Conservation (phyloP, 2,113 vertebrate genomes). For the Lycaon pictus region DNA sequence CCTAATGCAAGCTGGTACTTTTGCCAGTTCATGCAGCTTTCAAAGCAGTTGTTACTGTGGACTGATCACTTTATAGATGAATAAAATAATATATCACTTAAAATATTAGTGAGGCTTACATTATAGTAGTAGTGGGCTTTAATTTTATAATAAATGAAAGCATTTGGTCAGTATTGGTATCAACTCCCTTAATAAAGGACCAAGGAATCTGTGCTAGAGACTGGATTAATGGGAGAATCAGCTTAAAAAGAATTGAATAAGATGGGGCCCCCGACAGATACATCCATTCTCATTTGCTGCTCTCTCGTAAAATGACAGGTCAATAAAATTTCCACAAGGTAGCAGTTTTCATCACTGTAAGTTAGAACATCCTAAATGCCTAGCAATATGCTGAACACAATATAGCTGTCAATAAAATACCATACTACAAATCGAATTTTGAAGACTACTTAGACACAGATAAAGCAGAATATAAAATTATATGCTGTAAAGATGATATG, state of each 20-base stretch:
- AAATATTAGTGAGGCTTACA: not conserved
- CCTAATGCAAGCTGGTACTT: not conserved
- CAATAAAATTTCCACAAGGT: not conserved
- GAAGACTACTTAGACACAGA: not conserved
- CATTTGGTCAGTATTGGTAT: not conserved
- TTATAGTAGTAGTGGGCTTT: not conserved
- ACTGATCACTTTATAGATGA: not conserved
- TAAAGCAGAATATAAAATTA: not conserved
- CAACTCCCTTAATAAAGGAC: not conserved
- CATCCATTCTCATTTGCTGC: not conserved
- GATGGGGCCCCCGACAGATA: not conserved
- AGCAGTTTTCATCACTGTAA: not conserved
- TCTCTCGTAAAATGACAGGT: not conserved
- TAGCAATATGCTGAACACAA: not conserved
- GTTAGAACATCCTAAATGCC: not conserved
- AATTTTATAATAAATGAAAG: not conserved
- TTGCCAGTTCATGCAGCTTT: not conserved
- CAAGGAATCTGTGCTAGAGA: not conserved
- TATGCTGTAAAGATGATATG: not conserved
- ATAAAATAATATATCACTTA: not conserved
- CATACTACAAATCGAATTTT: not conserved
- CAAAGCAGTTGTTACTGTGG: not conserved
- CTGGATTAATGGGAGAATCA: not conserved
- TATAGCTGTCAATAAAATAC: not conserved
- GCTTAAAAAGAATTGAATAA: not conserved